phyloP scores from a whole-genome alignment of 2,888 invertebrate genomes.

The Tanypteryx hageni region DNA sequence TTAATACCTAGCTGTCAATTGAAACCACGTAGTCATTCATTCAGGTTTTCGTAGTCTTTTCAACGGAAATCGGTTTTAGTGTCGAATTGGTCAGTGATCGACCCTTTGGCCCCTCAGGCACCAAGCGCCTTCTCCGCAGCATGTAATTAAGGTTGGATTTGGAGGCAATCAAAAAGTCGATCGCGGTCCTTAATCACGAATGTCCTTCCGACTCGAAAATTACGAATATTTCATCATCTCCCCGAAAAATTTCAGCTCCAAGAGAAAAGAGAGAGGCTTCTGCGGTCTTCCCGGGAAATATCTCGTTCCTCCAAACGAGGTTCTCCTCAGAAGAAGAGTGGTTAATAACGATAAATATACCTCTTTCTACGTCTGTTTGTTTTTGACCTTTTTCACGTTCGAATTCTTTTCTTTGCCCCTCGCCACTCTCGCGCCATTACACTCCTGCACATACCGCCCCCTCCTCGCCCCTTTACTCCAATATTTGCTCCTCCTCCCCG shows the following conservation, averaged over 20 bases:
- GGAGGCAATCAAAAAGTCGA: neutral
- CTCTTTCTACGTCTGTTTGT: slow-evolving; percentile 40
- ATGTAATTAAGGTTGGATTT: neutral
- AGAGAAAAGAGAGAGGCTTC: neutral
- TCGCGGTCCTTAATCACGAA: slow-evolving; percentile 1
- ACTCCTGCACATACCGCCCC: neutral
- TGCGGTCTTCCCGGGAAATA: neutral
- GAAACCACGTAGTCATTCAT: neutral
- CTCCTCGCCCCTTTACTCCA: neutral
- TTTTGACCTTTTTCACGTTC: slow-evolving; percentile 50
- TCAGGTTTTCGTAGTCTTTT: neutral
- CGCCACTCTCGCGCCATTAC: slow-evolving; percentile 29
- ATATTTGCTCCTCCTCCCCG: slow-evolving; percentile 37
- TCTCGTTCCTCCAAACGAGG: slow-evolving; percentile 34
- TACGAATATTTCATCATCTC: neutral
- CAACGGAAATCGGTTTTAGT: neutral
- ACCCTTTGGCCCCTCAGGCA: neutral
- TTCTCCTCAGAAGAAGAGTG: neutral
- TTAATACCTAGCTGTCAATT: neutral
- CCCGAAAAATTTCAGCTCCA: neutral
- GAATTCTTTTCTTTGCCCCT: slow-evolving; percentile 15
- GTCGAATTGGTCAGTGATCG: neutral
- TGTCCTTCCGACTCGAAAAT: neutral
- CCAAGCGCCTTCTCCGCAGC: neutral
- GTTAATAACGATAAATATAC: slow-evolving; percentile 54